Base-by-base conservation (phyloP, 2,888 invertebrate species). In the Liopterus haemorrhoidalis region DNA sequence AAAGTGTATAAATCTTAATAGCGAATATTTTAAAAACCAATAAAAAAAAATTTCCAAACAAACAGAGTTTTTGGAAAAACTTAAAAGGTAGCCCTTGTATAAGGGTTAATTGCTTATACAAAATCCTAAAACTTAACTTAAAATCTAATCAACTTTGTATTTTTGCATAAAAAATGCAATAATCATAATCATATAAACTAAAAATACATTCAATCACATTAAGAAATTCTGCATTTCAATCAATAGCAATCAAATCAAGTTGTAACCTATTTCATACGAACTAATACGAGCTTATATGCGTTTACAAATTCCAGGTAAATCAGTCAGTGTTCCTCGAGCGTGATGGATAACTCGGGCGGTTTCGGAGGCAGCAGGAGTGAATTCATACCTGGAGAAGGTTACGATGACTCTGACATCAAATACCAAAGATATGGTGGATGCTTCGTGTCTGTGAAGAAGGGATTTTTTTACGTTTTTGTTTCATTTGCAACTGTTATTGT, bases 381-480 rank as follows among this genome's bases (percentile, higher is more conserved):
- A 61, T 80, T 80, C 59, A 63, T 76, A 50, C 71, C 76, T 0
- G 76, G 73, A 53, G 76, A 77, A 54, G 72, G 73, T 20, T 63
- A 66, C 5, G 61, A 41, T 15, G 25, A 71, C 31, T 74, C 71
- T 50, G 72, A 74, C 46, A 73, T 78, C 31, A 71, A 75, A 35
- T 79, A 76, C 59, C 72, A 72, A 49, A 67, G 78, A 51, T 72
- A 70, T 49, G 78, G 78, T 8, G 81, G 81, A 24, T 70, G 78
- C 53, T 81, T 79, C 57, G 69, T 81, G 15, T 68, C 72, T 4
- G 74, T 78, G 27, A 74, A 74, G 46, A 79, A 76, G 56, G 73
- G 77, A n/a, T 54, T 66, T 53, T 62, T 61, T 4, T 74, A 76
- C 52, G 60, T 72, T 16, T 49, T 64, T n/a, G 47, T 62, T 14